Base-by-base conservation (phyloP, 2,797 vertebrate genomes). In the Molothrus ater region DNA sequence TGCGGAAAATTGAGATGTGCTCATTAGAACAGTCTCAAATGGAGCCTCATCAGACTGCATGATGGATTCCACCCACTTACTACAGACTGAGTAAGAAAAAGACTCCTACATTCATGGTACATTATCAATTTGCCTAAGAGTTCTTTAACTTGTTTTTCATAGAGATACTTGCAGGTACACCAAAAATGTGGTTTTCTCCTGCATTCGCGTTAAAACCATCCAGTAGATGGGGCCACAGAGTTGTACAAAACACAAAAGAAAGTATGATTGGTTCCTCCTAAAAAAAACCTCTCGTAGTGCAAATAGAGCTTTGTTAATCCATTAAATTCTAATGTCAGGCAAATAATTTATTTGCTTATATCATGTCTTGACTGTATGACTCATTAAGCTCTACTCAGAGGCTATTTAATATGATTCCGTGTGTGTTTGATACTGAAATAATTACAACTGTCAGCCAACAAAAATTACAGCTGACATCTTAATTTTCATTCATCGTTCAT, bases 171-270 rank as follows among this genome's bases (percentile, higher is more conserved):
- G 38, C 20, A 74, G 42, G n/a, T 28, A 24, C 36, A 12, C 6
- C 1, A 25, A 28, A 57, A 38, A 4, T 2, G 10, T 7, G 10
- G 5, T 29, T 57, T 90, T 32, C 42, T 90, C 40, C 57, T 71
- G n/a, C 38, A 11, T 59, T 64, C 48, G 2, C 13, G 6, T 53
- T 56, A 69, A 61, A 78, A 64, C 51, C 25, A 61, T 42, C 96
- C 96, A 94, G 94, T 15, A 97, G 96, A 91, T 95, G 96, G 97
- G 91, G 96, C 85, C 83, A 48, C 14, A 40, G 75, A 87, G 88
- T 84, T 56, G 61, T 1, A 29, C 61, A 89, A 70, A 78, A 70
- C 9, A 14, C 34, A 6, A 17, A n/a, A 32, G 34, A 31, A 31
- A n/a, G 16, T 45, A 8, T 53, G 50, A 40, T 8, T 28, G 47